phyloP scores from a whole-genome alignment of 2,797 vertebrate genomes.

The Rhabdomys pumilio region DNA sequence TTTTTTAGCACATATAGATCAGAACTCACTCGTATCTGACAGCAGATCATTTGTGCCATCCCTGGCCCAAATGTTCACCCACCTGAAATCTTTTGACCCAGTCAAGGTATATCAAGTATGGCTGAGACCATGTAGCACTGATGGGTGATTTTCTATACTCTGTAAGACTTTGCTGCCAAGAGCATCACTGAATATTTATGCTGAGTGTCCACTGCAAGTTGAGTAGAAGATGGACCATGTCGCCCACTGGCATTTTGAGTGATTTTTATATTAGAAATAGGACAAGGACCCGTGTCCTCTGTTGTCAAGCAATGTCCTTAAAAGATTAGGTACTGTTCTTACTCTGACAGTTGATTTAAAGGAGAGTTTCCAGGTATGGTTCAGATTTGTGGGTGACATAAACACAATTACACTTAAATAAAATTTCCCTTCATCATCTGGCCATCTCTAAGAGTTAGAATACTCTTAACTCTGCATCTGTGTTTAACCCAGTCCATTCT shows the following conservation, averaged over 20 bases:
- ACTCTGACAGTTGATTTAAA: constrained; percentile 31
- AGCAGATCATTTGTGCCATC: neutral
- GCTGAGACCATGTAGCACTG: constrained; percentile 18
- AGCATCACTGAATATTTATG: constrained; percentile 10
- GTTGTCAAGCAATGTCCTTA: constrained; percentile 11
- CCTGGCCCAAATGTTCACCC: constrained; percentile 81
- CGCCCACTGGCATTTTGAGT: constrained; percentile 32
- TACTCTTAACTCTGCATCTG: constrained; percentile 63
- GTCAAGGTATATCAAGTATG: neutral
- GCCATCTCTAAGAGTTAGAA: constrained; percentile 36
- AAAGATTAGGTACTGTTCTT: constrained; percentile 50
- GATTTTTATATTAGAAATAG: constrained; percentile 38
- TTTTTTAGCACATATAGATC: neutral
- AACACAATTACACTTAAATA: constrained; percentile 70
- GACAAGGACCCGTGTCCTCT: neutral
- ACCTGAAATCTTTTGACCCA: constrained; percentile 82
- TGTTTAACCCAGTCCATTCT: constrained; percentile 44
- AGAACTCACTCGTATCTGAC: neutral
- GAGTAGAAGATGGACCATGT: neutral
- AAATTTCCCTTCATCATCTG: constrained; percentile 72
- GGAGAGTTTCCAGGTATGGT: constrained; percentile 49
- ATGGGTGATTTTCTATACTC: neutral
- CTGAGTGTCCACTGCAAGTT: neutral
- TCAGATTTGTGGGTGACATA: constrained; percentile 68
- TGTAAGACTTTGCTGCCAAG: constrained; percentile 36